Percentiles rank a stretch among this genome's conserved stretches.
Conservation (phyloP, 2,888 invertebrate genomes). For the Theristus sp. region DNA sequence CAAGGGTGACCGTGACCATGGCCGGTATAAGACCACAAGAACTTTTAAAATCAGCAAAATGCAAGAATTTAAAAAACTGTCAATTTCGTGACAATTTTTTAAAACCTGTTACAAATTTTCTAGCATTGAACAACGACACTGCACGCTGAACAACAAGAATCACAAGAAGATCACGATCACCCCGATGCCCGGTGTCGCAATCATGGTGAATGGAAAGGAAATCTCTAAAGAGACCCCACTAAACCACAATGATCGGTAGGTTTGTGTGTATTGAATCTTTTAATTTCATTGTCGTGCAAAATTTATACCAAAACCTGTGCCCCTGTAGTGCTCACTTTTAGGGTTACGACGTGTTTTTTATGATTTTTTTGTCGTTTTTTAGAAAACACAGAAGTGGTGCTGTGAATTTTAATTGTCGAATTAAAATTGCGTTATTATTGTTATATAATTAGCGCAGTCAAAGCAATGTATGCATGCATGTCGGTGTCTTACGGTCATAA, state of each 20-base stretch:
- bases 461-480: no score
- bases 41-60: no score
- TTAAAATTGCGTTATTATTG: no score
- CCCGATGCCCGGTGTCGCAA: constrained; percentile 30
- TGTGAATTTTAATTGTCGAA: no score
- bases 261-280: neutral
- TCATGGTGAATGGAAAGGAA: constrained; percentile 38
- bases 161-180: constrained; percentile 21
- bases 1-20: no score
- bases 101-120: neutral
- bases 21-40: no score
- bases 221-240: constrained; percentile 33
- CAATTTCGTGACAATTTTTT: neutral
- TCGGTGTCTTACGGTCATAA: no score
- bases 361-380: neutral
- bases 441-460: no score
- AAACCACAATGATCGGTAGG: constrained; percentile 39
- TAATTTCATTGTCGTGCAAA: neutral
- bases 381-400: no score
- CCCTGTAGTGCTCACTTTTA: no score
- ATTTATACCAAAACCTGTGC: neutral
- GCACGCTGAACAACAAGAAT: constrained; percentile 29
- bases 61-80: neutral
- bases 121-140: constrained; percentile 38
- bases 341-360: neutral